phyloP scores from a whole-genome alignment of 2,797 vertebrate species.

The Sardinella longiceps region DNA sequence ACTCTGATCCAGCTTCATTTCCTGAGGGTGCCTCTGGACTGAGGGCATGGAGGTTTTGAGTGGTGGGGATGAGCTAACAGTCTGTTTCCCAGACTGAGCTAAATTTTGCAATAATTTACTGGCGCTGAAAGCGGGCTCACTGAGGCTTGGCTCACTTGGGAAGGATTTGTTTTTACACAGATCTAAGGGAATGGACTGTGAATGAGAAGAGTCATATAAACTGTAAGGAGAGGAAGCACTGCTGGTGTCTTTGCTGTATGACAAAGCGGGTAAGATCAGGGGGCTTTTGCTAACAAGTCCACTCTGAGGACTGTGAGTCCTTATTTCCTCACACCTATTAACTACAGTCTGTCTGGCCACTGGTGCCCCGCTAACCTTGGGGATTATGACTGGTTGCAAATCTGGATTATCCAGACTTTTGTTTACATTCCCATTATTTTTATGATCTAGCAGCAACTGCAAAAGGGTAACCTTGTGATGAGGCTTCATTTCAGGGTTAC shows the following conservation, averaged over 20 bases:
- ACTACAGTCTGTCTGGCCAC: constrained; percentile 62
- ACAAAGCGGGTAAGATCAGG: constrained; percentile 61
- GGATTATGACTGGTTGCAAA: constrained; percentile 76
- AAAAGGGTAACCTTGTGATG: constrained; percentile 96
- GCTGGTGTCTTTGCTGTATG: constrained; percentile 69
- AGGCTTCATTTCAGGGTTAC: constrained; percentile 84
- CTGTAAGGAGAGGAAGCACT: constrained; percentile 81
- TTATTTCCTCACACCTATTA: constrained; percentile 69
- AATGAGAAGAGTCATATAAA: constrained; percentile 69
- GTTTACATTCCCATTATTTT: constrained; percentile 84
- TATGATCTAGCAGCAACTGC: constrained; percentile 94
- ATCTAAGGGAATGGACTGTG: constrained; percentile 79
- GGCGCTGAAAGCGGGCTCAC: constrained; percentile 89
- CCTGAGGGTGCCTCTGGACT: constrained; percentile 74
- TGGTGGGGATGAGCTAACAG: constrained; percentile 70
- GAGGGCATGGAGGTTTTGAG: constrained; percentile 57
- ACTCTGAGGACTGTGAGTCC: constrained; percentile 68
- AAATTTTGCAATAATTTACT: constrained; percentile 97
- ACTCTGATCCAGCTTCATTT: constrained; percentile 77
- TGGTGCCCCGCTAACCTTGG: constrained; percentile 65
- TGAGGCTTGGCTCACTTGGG: constrained; percentile 74
- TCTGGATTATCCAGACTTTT: constrained; percentile 79
- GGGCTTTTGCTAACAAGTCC: constrained; percentile 62
- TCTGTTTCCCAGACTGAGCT: constrained; percentile 88
- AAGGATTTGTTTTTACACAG: constrained; percentile 83